These are phyloP conservation scores for Mormyrus lacerda DNA, from an alignment of 2,113 vertebrate species.

Conservation along the genomic window DNA sequence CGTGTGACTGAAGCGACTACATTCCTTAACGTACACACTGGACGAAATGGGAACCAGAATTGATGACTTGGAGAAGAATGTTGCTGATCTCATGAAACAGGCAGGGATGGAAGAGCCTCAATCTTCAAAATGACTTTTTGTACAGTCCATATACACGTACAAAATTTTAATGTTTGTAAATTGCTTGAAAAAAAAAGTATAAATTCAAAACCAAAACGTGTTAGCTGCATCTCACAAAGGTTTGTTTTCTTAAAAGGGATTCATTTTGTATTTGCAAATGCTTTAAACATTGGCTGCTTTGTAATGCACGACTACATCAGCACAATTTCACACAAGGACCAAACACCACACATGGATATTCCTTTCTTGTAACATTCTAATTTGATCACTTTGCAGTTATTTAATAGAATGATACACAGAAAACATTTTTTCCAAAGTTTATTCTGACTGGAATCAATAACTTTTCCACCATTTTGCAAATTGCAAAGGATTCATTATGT, in stretches of 20 bases:
- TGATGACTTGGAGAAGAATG: slow-evolving; percentile 64
- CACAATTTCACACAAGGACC: background rate
- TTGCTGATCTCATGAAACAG: slow-evolving; percentile 70
- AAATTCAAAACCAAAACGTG: background rate
- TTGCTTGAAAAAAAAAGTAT: background rate
- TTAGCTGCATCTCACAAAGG: background rate
- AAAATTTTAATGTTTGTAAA: background rate
- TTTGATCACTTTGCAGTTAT: background rate
- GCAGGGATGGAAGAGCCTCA: slow-evolving; percentile 65
- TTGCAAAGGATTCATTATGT: background rate
- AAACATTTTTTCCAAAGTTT: background rate
- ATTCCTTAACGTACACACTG: slow-evolving; percentile 58
- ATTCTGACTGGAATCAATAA: background rate
- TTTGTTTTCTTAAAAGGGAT: background rate
- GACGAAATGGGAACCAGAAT: slow-evolving; percentile 79
- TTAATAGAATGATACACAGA: background rate
- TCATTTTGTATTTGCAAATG: background rate
- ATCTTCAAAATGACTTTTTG: slow-evolving; percentile 43
- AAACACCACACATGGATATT: background rate
- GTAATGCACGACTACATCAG: background rate
- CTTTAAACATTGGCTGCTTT: background rate
- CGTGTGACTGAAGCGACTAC: background rate
- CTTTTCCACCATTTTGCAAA: background rate
- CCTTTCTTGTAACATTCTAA: background rate
- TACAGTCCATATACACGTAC: background rate